Base-by-base conservation (phyloP, 2,888 invertebrate species). In the Meiosimyza platycephala region DNA sequence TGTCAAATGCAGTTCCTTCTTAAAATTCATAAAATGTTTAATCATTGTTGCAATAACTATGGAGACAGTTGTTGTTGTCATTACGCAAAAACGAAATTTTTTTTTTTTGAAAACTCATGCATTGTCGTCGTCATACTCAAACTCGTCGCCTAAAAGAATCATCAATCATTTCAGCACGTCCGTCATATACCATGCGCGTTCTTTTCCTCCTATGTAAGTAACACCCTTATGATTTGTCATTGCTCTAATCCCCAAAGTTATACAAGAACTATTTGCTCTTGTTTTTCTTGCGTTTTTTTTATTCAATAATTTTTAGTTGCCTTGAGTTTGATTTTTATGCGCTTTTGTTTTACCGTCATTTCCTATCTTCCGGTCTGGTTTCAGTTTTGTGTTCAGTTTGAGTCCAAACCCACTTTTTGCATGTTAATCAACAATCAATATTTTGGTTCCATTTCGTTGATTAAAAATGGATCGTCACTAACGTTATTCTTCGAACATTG, bases 81-180 rank as follows among this genome's bases (percentile, higher is more conserved):
- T 57, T 52, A 51, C 48, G 70, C 54, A 51, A 50, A 18, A 22
- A 50, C 7, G 28, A n/a, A 59, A 59, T 47, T 1, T 40, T 40
- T 1, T 40, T 40, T 51, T 60, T 33, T n/a, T 40, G 48, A n/a
- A n/a, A 63, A 33, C 40, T 54, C 67, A 33, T 18, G n/a, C 28
- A 28, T 1, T 12, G 79, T 75, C 79, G 82, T 40, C 28, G 54
- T 54, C 18, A 40, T 9, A 40, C 40, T 40, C 40, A 40, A 16
- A 72, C 74, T 75, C 74, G 75, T 73, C 71, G 77, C 72, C 76
- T 79, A 76, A 78, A 81, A 80, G 80, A 82, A 78, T 81, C 81
- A 83, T 83, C 83, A 83, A 84, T 83, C 83, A 84, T 81, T 80
- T 80, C 79, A 78, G 75, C 78, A 77, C 78, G 76, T 73, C 76